These are phyloP conservation scores for Himalopsyche japonica DNA, from an alignment of 2,888 invertebrate species.

Conservation along the genomic window DNA sequence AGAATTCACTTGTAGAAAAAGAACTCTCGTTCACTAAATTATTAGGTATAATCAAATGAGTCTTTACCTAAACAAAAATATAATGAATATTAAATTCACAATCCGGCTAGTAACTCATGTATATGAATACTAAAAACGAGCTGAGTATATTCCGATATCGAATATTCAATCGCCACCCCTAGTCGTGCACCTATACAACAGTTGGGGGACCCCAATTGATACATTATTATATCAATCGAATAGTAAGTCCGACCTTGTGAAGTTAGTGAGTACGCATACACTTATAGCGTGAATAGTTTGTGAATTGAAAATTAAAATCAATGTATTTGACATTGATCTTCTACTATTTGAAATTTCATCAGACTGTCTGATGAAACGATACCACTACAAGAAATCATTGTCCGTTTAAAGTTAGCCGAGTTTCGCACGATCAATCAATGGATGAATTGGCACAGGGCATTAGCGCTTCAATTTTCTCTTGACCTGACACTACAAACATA, in stretches of 20 bases:
- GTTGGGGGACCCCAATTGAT: neutral
- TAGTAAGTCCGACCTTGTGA: neutral
- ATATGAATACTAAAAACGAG: too few species aligned
- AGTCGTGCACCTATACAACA: too few species aligned
- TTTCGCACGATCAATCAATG: neutral
- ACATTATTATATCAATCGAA: neutral
- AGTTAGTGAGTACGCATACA: neutral
- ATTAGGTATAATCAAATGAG: too few species aligned
- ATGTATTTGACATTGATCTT: neutral
- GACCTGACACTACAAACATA: neutral
- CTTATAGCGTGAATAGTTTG: neutral
- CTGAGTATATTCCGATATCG: too few species aligned
- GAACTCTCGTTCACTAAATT: too few species aligned
- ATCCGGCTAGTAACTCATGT: too few species aligned
- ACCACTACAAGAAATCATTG: neutral
- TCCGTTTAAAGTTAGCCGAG: neutral
- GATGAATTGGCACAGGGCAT: neutral
- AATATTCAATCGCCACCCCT: too few species aligned
- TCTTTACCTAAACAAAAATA: too few species aligned
- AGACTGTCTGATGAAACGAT: neutral
- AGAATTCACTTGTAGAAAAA: too few species aligned
- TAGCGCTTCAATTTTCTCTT: neutral
- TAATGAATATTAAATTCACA: too few species aligned
- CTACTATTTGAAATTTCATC: neutral
- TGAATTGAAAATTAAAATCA: neutral